Evolutionary conservation across 2,888 invertebrate genomes (phyloP), one percentile per base, ranked within the genome.

Genomic region (Timandra comae): DNA sequence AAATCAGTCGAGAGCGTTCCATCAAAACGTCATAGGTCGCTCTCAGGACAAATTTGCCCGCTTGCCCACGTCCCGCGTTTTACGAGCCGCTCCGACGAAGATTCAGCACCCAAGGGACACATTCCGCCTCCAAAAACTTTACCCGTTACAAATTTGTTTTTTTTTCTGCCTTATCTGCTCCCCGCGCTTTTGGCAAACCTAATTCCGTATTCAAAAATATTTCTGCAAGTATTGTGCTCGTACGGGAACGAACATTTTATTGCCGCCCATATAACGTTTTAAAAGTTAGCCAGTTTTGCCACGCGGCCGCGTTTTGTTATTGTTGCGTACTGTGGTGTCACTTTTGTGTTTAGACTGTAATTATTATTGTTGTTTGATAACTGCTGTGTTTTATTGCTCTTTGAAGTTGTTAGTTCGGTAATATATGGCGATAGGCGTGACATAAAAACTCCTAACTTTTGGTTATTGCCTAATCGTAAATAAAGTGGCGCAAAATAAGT

Each of bases 121-220:
- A 85, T 85, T 84, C 77, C 69, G 82, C 82, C 81, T 82, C 82
- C 82, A 81, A 84, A 85, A 85, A 84, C 81, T 85, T 85, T 84
- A 84, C 84, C 85, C 85, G 84, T 84, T 82, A 84, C 84, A 84
- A 85, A 84, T 85, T 85, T 82, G 84, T 85, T 85, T 85, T 84
- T 80, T 84, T 82, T 80, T 65, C 65, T 76, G 80, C 82, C 81
- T 81, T 85, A 82, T 84, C 82, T 84, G 81, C 77, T 72, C 76
- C 82, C 80, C 81, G 81, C 81, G 74, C 74, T 76, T 82, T 84
- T 80, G 81, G 73, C 81, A 77, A 80, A 84, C 85, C 85, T 85
- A 85, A 85, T 85, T 85, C 82, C 73, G 85, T 85, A 85, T 85
- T 85, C 85, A 85, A 85, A 85, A 85, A 85, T 85, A 84, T 85